Conservation (phyloP, 1,140 invertebrate genomes). For the Papilio aristodemus region DNA sequence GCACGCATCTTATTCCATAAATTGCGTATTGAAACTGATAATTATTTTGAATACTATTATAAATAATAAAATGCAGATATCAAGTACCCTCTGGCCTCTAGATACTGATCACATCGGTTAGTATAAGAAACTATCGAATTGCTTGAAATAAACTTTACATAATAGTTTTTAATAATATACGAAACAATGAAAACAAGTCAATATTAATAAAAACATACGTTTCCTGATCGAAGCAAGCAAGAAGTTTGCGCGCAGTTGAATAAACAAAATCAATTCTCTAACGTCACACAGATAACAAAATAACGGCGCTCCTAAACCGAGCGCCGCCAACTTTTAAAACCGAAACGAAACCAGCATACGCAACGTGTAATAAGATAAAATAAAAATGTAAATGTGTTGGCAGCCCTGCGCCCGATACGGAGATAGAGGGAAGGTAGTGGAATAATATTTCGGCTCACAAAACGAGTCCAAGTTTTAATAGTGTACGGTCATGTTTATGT, state of each 20-base stretch:
- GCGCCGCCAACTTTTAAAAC: constrained; percentile 49
- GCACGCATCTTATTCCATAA: neutral
- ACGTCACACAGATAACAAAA: constrained; percentile 49
- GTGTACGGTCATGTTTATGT: constrained; percentile 77
- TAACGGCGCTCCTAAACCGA: constrained; percentile 47
- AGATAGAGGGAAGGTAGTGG: constrained; percentile 71
- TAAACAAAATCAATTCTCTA: constrained; percentile 37
- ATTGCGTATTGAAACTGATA: neutral
- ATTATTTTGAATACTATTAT: no score
- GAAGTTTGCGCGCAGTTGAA: constrained; percentile 27
- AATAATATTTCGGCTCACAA: constrained; percentile 79
- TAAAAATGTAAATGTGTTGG: constrained; percentile 71
- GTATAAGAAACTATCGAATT: no score
- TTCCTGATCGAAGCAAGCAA: constrained; percentile 24
- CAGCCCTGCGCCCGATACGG: constrained; percentile 65
- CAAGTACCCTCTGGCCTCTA: no score
- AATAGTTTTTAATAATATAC: neutral
- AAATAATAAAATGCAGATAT: no score
- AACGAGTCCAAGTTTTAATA: constrained; percentile 80
- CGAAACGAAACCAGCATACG: constrained; percentile 50
- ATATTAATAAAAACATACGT: constrained; percentile 30
- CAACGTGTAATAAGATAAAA: constrained; percentile 63
- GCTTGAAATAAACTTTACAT: constrained; percentile 5
- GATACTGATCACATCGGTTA: no score
- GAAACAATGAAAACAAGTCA: constrained; percentile 32